Conservation (phyloP, 2,797 vertebrate genomes). For the Pteronotus mesoamericanus region DNA sequence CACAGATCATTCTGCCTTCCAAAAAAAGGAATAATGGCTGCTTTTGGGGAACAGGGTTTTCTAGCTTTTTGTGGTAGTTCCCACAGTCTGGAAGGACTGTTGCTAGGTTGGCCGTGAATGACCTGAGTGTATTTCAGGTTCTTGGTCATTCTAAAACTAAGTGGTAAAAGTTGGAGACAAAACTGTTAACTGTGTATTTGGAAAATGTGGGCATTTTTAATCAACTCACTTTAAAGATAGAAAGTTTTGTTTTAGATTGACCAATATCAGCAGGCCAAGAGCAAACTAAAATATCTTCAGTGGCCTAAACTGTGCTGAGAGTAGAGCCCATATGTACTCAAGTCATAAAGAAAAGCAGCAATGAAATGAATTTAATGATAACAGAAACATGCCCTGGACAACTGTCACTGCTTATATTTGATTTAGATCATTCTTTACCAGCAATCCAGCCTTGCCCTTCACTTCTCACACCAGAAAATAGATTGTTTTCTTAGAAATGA, state of each 20-base stretch:
- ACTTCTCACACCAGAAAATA: conserved; percentile 50
- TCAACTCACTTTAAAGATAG: conserved; percentile 26
- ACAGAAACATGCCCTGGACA: conserved; percentile 12
- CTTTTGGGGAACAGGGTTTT: background rate
- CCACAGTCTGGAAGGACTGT: background rate
- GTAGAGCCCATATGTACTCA: background rate
- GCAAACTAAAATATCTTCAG: conserved; percentile 18
- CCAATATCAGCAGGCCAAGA: background rate
- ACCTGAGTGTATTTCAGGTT: background rate
- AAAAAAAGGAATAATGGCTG: background rate
- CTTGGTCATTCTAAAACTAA: background rate
- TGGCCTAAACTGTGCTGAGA: background rate
- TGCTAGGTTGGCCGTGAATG: background rate
- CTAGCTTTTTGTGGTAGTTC: background rate
- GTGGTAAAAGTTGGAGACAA: background rate
- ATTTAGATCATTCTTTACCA: conserved; percentile 34
- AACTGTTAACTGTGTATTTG: background rate
- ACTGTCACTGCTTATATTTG: conserved; percentile 32
- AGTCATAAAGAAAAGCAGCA: conserved; percentile 33
- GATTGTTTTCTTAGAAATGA: conserved; percentile 42
- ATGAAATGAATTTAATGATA: conserved; percentile 23
- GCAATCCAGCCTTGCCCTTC: conserved; percentile 38
- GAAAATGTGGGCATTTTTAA: conserved; percentile 1
- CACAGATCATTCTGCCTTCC: background rate
- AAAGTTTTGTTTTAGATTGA: background rate